A percentile compares a stretch with the other conserved stretches of the same genome.
phyloP scores from a whole-genome alignment of 2,113 vertebrate species.

The Prunella himalayana region DNA sequence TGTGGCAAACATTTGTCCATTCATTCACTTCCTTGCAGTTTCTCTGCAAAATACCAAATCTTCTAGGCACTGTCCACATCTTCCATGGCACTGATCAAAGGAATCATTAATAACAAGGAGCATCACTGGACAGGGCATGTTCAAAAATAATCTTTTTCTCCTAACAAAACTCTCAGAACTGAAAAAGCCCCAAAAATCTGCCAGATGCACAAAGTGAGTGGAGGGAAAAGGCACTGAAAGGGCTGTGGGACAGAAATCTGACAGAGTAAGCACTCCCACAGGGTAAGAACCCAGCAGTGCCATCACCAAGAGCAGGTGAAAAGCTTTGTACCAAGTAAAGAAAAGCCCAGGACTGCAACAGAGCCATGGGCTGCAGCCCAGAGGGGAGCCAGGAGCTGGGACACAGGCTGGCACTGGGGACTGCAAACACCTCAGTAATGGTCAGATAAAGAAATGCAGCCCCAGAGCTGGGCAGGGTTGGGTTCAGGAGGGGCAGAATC shows the following conservation, averaged over 20 bases:
- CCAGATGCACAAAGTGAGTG: rapidly evolving
- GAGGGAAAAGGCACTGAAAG: background rate
- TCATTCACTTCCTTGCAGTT: background rate
- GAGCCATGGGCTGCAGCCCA: background rate
- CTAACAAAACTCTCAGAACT: background rate
- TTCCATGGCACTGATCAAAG: background rate
- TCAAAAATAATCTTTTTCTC: background rate
- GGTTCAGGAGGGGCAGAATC: background rate
- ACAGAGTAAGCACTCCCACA: too few species aligned
- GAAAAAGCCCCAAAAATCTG: background rate
- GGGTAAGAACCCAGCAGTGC: background rate
- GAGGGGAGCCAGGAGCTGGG: background rate
- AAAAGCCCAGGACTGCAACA: background rate
- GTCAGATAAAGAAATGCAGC: background rate
- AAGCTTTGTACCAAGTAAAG: background rate
- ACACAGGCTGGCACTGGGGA: background rate
- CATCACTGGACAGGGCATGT: background rate
- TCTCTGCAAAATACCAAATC: background rate
- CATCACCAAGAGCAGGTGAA: too few species aligned
- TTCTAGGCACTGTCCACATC: background rate
- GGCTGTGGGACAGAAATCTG: background rate
- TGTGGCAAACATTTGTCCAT: background rate
- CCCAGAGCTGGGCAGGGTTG: background rate
- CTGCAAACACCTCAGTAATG: background rate
- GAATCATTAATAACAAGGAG: background rate